These are phyloP conservation scores for Sebastes iracundus DNA, from an alignment of 2,797 vertebrate species.

Conservation along the genomic window DNA sequence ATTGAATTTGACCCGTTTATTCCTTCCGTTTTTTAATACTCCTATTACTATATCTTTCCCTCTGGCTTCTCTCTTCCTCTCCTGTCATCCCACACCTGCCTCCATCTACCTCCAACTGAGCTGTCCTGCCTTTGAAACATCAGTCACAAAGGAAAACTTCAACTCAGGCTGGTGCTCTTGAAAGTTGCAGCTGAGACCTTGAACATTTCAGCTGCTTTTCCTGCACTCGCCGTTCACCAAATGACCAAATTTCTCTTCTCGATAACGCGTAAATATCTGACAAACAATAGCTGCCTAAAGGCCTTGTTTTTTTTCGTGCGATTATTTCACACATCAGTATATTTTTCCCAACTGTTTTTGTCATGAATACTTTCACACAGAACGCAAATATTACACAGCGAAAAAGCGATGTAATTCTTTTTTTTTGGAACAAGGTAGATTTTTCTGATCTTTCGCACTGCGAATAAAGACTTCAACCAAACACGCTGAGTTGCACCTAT, in stretches of 20 bases:
- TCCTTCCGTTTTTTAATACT: neutral
- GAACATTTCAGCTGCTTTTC: neutral
- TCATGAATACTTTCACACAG: no score
- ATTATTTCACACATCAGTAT: no score
- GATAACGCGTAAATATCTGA: neutral
- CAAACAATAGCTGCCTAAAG: neutral
- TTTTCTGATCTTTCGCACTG: no score
- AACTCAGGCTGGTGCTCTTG: neutral
- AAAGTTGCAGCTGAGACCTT: neutral
- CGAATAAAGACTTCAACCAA: no score
- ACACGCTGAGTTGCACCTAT: no score
- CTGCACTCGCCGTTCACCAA: neutral
- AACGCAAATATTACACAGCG: rapidly evolving
- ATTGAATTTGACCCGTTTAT: neutral
- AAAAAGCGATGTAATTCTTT: no score
- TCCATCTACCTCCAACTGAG: neutral
- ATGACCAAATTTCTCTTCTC: neutral
- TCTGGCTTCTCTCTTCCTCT: neutral
- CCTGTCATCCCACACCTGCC: neutral
- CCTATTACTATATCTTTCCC: no score
- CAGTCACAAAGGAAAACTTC: neutral
- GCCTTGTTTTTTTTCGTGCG: no score
- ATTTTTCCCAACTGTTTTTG: no score
- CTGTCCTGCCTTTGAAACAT: neutral
- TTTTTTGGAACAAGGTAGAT: rapidly evolving